phyloP scores from a whole-genome alignment of 2,113 vertebrate species.

The Tamias sibiricus region DNA sequence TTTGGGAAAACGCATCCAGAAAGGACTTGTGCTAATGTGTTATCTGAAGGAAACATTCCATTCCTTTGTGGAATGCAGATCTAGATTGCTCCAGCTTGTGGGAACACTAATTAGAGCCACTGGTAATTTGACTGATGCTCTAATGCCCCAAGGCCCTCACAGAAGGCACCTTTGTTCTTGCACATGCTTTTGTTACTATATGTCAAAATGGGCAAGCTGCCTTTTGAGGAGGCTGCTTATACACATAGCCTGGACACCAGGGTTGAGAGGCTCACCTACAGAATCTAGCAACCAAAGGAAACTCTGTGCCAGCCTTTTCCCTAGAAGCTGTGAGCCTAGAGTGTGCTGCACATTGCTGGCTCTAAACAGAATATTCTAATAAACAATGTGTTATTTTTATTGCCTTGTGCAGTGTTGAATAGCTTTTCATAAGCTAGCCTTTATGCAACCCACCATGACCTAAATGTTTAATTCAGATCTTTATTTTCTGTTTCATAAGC shows the following conservation, averaged over 20 bases:
- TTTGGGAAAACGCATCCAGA: neutral
- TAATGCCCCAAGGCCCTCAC: conserved; percentile 29
- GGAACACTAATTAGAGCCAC: conserved; percentile 53
- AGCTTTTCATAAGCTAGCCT: conserved; percentile 56
- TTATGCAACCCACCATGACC: conserved; percentile 62
- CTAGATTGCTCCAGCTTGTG: conserved; percentile 15
- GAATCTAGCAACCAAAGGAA: neutral
- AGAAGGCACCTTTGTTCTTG: conserved; percentile 32
- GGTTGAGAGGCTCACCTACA: neutral
- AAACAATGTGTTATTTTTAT: conserved; percentile 47
- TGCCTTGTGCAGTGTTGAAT: conserved; percentile 27
- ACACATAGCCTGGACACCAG: neutral
- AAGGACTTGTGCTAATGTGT: neutral
- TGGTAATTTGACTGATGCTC: conserved; percentile 52
- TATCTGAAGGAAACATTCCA: conserved; percentile 5
- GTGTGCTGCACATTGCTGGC: neutral
- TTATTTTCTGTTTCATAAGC: conserved; percentile 76
- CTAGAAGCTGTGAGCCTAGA: neutral
- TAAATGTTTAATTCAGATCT: conserved; percentile 70
- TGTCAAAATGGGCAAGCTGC: conserved; percentile 23
- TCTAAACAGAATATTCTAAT: conserved; percentile 42
- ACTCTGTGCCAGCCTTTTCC: neutral
- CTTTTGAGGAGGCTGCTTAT: neutral
- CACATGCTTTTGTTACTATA: neutral
- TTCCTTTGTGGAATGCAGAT: conserved; percentile 15